A percentile compares a stretch with the other conserved stretches of the same genome.
Conservation (phyloP, 1,140 invertebrate species). For the Camponotus pennsylvanicus region DNA sequence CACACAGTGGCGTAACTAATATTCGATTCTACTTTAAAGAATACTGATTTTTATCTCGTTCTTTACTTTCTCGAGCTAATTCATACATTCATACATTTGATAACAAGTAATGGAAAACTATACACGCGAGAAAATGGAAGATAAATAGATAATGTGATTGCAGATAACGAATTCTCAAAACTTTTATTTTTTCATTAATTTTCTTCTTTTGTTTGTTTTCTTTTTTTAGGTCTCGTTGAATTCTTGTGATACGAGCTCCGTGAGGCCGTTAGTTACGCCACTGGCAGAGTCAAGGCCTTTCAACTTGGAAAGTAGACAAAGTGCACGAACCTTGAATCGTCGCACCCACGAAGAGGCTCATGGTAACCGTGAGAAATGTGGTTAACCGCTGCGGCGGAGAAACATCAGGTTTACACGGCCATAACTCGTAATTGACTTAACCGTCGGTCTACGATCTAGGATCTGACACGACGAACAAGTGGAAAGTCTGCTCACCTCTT, state of each 20-base stretch:
- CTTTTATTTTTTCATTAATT: neutral
- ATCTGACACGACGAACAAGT: neutral
- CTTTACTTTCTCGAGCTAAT: neutral
- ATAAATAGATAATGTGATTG: neutral
- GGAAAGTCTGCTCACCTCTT: constrained; percentile 91
- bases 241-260: neutral
- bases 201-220: neutral
- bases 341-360: constrained; percentile 96
- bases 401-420: constrained; percentile 11
- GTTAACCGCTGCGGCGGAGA: constrained; percentile 92
- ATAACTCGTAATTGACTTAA: constrained; percentile 5
- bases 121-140: neutral
- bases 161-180: neutral
- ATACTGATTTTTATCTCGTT: neutral
- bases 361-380: constrained; percentile 96
- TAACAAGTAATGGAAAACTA: neutral
- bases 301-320: constrained; percentile 49
- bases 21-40: neutral
- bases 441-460: constrained; percentile 14
- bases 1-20: constrained; percentile 11
- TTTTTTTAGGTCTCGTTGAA: neutral
- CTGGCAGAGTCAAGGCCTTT: constrained; percentile 29
- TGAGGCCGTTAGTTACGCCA: constrained; percentile 34
- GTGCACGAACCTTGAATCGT: constrained; percentile 94
- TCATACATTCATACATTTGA: neutral